These are phyloP conservation scores for Caenorhabditis drosophilae DNA, from an alignment of 2,888 invertebrate genomes.

Conservation along the genomic window DNA sequence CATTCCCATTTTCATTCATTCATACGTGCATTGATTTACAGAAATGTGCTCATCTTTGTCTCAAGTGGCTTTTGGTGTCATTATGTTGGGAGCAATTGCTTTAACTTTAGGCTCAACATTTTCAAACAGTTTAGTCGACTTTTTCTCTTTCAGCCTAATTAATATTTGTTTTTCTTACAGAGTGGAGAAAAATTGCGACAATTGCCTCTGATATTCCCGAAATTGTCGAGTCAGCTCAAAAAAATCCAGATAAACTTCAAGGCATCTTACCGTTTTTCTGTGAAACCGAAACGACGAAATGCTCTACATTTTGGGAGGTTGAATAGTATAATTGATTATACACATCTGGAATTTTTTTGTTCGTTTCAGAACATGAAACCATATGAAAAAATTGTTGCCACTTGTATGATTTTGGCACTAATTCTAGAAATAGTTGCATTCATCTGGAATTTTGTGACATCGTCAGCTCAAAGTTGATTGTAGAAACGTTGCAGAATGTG, in stretches of 20 bases:
- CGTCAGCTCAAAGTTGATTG: slow-evolving; percentile 14
- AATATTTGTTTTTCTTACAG: neutral
- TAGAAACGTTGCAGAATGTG: neutral
- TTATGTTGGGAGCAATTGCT: slow-evolving; percentile 35
- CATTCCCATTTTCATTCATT: neutral
- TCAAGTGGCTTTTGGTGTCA: slow-evolving; percentile 30
- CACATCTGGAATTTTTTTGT: neutral
- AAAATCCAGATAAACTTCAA: neutral
- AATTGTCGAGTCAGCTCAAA: neutral
- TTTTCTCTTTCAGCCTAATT: neutral
- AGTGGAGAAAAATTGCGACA: neutral
- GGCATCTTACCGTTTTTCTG: slow-evolving; percentile 1
- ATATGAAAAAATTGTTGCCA: slow-evolving; percentile 31
- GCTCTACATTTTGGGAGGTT: neutral
- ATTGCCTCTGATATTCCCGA: neutral
- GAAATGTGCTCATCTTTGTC: slow-evolving; percentile 36
- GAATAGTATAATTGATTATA: neutral
- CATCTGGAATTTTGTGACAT: slow-evolving; percentile 42
- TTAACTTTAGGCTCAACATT: slow-evolving; percentile 27
- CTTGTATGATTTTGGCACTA: slow-evolving; percentile 35
- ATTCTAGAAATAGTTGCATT: slow-evolving; percentile 38
- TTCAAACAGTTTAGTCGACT: slow-evolving; percentile 12
- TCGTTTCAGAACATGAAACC: slow-evolving; percentile 21
- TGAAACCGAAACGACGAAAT: neutral
- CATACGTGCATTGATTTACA: neutral